Base-by-base conservation (phyloP, 2,113 vertebrate species). In the Myxocyprinus asiaticus region DNA sequence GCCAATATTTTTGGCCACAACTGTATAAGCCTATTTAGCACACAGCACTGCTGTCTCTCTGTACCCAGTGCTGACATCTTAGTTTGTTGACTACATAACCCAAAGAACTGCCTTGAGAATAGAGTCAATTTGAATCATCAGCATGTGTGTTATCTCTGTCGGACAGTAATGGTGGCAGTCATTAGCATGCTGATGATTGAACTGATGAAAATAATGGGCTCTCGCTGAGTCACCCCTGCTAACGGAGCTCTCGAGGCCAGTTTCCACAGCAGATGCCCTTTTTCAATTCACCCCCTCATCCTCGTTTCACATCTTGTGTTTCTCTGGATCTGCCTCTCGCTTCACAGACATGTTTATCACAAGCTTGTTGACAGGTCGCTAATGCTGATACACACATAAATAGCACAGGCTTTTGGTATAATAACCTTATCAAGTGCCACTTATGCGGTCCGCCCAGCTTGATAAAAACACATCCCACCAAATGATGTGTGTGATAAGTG, bases 181-280 rank as follows among this genome's bases (percentile, higher is more conserved):
- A 81, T 81, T 84, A 84, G 71, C 70, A 84, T 70, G 61, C 79
- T 79, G 79, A 64, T 70, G 66, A 81, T 76, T 81, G 79, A 81
- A 72, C 76, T 72, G 78, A 79, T 83, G 76, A 83, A 82, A 58
- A 79, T 83, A 83, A 81, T 83, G 78, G 84, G 48, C 81, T 83
- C 75, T 81, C 79, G 70, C 78, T 78, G 78, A 76, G 78, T 83
- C 78, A 79, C 67, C 58, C 61, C 61, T 61, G 43, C 81, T 80
- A 67, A 78, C 69, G 22, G 69, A 61, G 68, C 70, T 77, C 69
- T 74, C 56, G 73, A 78, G 58, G 53, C 22, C 17, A 64, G 53
- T 75, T 78, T 80, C 44, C 68, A 70, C 70, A 70, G 84, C 76
- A 77, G 70, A 81, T 85, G 84, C 75, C 51, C 76, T 83, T 81